Evolutionary conservation across 1,140 invertebrate species (phyloP).

Genomic region (Chelonus insularis): DNA sequence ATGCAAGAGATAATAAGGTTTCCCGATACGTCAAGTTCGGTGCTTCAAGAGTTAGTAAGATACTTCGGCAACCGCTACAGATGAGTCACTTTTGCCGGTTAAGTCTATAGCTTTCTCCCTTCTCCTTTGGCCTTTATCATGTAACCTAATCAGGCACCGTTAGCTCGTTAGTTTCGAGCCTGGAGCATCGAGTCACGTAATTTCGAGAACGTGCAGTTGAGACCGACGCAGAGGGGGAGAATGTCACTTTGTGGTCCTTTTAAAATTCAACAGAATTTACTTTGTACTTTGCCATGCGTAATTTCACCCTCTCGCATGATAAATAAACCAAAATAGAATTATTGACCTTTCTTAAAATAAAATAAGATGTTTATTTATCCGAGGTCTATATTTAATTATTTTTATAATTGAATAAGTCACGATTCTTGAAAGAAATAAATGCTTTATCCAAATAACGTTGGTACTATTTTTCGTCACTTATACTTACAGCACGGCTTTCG

Average conservation of each 20-base stretch:
- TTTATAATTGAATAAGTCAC: too few species aligned
- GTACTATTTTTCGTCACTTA: too few species aligned
- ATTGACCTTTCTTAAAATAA: too few species aligned
- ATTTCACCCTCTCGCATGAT: background rate
- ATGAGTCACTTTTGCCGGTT: background rate
- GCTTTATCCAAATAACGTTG: too few species aligned
- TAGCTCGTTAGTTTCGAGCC: constrained; percentile 9
- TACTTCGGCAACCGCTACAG: background rate
- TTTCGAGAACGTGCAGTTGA: constrained; percentile 15
- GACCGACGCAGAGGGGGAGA: background rate
- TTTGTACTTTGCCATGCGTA: background rate
- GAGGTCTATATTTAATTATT: too few species aligned
- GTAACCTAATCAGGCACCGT: constrained; percentile 18
- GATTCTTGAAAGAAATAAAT: too few species aligned
- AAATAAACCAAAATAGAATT: constrained; percentile 18
- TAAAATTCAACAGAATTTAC: constrained; percentile 7
- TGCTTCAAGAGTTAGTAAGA: background rate
- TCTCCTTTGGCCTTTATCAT: background rate
- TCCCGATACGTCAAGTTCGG: too few species aligned
- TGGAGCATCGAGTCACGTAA: constrained; percentile 19
- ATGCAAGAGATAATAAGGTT: too few species aligned
- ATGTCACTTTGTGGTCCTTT: constrained; percentile 3
- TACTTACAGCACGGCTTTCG: too few species aligned
- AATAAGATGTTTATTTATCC: too few species aligned
- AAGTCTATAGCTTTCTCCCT: background rate